A percentile compares a stretch with the other conserved stretches of the same genome.
Conservation (phyloP, 1,140 invertebrate genomes). For the Bacillus rossius region DNA sequence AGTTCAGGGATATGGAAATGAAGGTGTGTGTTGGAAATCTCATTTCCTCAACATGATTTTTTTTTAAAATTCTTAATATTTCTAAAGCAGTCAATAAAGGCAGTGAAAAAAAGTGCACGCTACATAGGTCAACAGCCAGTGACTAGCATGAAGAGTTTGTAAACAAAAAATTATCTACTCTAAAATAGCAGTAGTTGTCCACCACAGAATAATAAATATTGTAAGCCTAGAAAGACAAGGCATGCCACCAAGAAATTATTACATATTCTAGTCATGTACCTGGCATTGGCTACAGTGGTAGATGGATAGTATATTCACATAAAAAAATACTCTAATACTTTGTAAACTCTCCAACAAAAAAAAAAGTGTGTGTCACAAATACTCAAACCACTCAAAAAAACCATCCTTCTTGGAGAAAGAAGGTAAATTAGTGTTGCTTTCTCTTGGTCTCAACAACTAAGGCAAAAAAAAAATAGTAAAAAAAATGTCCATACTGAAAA, state of each 20-base stretch:
- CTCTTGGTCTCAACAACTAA: background rate
- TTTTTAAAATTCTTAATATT: too few relatives aligned
- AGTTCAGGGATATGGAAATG: too few relatives aligned
- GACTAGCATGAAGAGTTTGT: conserved; percentile 8
- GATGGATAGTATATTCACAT: conserved; percentile 17
- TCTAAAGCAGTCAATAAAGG: too few relatives aligned
- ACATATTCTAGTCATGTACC: conserved; percentile 13
- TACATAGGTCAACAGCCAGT: conserved; percentile 2
- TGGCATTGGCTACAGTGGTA: conserved; percentile 25
- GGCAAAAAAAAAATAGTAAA: background rate
- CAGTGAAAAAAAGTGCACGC: background rate
- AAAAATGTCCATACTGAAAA: conserved; percentile 10
- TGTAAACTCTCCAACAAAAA: background rate
- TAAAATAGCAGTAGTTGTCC: too few relatives aligned
- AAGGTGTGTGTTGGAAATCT: too few relatives aligned
- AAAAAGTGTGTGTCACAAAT: background rate
- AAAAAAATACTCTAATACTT: background rate
- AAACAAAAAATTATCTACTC: background rate
- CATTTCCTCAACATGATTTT: too few relatives aligned
- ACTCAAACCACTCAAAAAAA: background rate
- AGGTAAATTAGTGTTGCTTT: background rate
- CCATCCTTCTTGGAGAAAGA: too few relatives aligned
- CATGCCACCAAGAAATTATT: conserved; percentile 34
- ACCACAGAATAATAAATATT: too few relatives aligned
- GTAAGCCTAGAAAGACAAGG: too few relatives aligned